Conservation (phyloP, 2,113 vertebrate genomes). For the Hystrix brachyura region DNA sequence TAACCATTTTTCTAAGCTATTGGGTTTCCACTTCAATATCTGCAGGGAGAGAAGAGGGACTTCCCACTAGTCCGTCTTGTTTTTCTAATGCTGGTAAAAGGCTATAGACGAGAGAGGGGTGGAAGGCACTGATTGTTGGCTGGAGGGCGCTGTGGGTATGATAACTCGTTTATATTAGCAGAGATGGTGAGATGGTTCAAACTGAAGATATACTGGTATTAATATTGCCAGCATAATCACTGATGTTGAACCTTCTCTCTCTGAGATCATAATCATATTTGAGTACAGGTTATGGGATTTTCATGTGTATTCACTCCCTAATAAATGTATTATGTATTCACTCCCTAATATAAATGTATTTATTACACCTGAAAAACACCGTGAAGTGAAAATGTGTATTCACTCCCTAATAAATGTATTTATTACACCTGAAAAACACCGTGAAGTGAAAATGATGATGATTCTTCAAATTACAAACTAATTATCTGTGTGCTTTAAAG, state of each 20-base stretch:
- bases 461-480: background rate
- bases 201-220: background rate
- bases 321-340: no score
- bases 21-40: background rate
- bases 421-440: conserved; percentile 1
- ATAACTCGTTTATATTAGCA: background rate
- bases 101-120: background rate
- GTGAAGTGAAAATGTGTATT: conserved; percentile 3
- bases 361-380: conserved; percentile 1
- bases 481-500: background rate
- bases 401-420: background rate
- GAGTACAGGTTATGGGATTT: background rate
- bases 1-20: background rate
- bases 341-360: background rate
- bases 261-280: background rate
- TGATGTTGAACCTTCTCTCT: background rate
- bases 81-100: background rate
- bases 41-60: background rate
- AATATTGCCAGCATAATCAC: background rate
- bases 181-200: background rate
- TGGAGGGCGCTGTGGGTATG: background rate
- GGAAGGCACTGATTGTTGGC: background rate
- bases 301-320: background rate
- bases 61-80: background rate
- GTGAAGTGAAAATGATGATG: background rate